Base-by-base conservation (phyloP, 2,113 vertebrate species). In the Ia io region DNA sequence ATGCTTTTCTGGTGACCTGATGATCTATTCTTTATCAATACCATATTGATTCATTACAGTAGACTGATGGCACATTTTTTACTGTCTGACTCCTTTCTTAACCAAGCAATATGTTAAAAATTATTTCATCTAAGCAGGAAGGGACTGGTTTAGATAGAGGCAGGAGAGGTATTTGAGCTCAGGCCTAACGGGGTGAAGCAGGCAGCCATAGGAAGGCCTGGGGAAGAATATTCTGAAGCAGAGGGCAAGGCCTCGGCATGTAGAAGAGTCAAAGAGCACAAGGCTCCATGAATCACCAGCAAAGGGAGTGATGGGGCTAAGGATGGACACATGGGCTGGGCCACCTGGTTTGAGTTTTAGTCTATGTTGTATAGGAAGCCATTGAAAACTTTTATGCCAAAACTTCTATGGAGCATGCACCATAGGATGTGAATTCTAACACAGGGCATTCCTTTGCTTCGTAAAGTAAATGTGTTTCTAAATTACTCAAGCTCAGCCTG, bases 401-500 rank as follows among this genome's bases (percentile, higher is more conserved):
- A n/a, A n/a, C n/a, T n/a, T n/a, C n/a, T n/a, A n/a, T n/a, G n/a
- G n/a, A n/a, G n/a, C 32, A 56, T 40, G 61, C 5, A 37, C 25
- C 20, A 9, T 22, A 77, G 10, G 28, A 70, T 6, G n/a, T 53
- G 32, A 77, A 51, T 32, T 84, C 77, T 40, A 61, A 42, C n/a
- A 76, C 0, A n/a, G 3, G 73, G 47, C 3, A 76, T n/a, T 82
- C 47, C 30, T 63, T 17, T 59, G 73, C 35, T 77, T 88, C 42
- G 53, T 20, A 37, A 90, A 76, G 17, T 65, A 44, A 53, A 30
- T 28, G 20, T 17, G 17, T 42, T 80, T 94, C 84, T 86, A n/a
- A 79, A 28, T 61, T 84, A 67, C 4, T 89, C 49, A 89, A 79
- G 47, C 56, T 88, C 59, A 88, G 35, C 32, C 40, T 70, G 32